Evolutionary conservation across 2,113 vertebrate genomes (phyloP), one percentile per base, ranked within the genome.

Genomic region (Scomber colias): DNA sequence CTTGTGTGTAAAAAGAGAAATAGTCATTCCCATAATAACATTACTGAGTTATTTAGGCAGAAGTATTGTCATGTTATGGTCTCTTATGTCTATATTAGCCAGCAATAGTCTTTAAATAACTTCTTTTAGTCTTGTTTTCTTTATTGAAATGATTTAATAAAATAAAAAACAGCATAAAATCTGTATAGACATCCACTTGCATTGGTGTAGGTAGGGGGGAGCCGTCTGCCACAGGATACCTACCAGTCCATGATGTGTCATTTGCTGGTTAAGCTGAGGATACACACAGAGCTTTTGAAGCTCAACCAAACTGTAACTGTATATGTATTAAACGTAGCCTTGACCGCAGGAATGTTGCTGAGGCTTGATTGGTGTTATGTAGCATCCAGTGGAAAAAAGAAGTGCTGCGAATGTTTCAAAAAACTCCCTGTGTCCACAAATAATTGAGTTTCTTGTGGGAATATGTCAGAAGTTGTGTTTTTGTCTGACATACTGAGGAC

Each of bases 311-410:
- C 70, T 75, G 77, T 80, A 92, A 90, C 75, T 45, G 59, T 79
- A 86, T 77, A 91, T 78, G 80, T 40, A 40, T 79, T 85, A 61
- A 76, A 54, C 19, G 62, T 75, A 83, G 62, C 87, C 74, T 19
- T 66, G 53, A 49, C 90, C 83, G 31, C 89, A 87, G 71, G 86
- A 91, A 88, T 90, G 86, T 72, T 82, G 67, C 79, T 64, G 74
- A 76, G 75, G 75, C 62, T 78, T 75, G 50, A 82, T 80, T 75
- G 80, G 61, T 82, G 67, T 91, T 85, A 78, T 77, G 44, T 68
- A 81, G 76, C 64, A 77, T 82, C 57, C 72, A 84, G 72, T 80
- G 80, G 78, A 27, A 81, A 92, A 92, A 86, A 68, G 81, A 78
- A 86, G 71, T 78, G 71, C 69, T 53, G 31, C 55, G 56, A 85